Conservation (phyloP, 2,888 invertebrate species). For the Melanchra persicariae region DNA sequence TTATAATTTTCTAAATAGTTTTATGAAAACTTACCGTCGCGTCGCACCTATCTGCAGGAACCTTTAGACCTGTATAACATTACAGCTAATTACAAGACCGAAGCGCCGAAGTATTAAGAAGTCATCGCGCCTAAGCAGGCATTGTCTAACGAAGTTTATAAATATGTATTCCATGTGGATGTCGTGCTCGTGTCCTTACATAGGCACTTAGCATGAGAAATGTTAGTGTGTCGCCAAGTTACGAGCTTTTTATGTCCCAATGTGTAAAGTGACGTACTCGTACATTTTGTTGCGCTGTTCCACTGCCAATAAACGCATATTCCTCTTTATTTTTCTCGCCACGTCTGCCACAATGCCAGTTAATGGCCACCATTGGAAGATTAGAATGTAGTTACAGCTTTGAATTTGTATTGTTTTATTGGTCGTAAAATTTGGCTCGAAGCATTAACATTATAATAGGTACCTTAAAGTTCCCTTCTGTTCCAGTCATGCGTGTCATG, state of each 20-base stretch:
- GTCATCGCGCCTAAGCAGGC: slow-evolving; percentile 51
- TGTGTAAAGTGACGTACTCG: slow-evolving; percentile 62
- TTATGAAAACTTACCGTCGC: neutral
- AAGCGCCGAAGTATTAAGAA: slow-evolving; percentile 31
- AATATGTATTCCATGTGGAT: slow-evolving; percentile 60
- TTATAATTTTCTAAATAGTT: neutral
- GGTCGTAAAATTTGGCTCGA: slow-evolving; percentile 51
- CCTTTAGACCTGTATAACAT: slow-evolving; percentile 36
- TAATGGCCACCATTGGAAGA: slow-evolving; percentile 61
- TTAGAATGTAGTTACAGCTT: slow-evolving; percentile 64
- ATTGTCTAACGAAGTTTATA: slow-evolving; percentile 51
- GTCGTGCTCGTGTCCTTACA: slow-evolving; percentile 61
- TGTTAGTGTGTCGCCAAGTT: slow-evolving; percentile 62
- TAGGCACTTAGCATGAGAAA: slow-evolving; percentile 63
- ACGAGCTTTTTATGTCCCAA: slow-evolving; percentile 64
- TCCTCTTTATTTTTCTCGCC: slow-evolving; percentile 61
- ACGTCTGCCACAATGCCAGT: slow-evolving; percentile 60
- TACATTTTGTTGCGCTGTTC: slow-evolving; percentile 54
- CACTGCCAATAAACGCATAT: slow-evolving; percentile 42
- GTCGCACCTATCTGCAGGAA: neutral
- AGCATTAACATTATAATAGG: slow-evolving; percentile 50
- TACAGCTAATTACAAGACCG: slow-evolving; percentile 48
- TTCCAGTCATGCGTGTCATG: slow-evolving; percentile 45
- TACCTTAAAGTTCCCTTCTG: slow-evolving; percentile 48
- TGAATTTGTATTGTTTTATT: slow-evolving; percentile 63